Percentiles rank a stretch among this genome's conserved stretches.
Evolutionary conservation across 1,140 invertebrate genomes (phyloP).

Genomic region (Ceratina calcarata): DNA sequence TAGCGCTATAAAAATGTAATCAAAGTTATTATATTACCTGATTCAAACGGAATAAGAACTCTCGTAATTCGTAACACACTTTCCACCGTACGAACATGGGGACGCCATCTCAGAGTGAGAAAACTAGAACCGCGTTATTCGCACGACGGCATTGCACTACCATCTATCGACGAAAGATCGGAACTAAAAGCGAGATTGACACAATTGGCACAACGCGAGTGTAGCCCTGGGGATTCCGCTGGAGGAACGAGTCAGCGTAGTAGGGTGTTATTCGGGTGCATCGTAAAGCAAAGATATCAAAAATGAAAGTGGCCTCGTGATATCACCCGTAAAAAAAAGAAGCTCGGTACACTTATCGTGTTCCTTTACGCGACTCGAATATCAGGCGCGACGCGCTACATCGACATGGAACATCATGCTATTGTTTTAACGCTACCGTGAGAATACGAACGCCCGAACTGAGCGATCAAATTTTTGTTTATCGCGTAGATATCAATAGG

Average conservation of each 20-base stretch:
- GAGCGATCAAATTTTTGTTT: conserved; percentile 34
- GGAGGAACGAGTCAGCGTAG: conserved; percentile 11
- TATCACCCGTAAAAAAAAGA: background rate
- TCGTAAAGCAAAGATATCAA: conserved; percentile 31
- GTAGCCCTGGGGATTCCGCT: conserved; percentile 45
- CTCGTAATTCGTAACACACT: too few relatives aligned
- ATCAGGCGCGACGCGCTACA: background rate
- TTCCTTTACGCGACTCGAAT: background rate
- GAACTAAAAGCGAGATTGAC: conserved; percentile 24
- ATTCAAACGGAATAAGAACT: too few relatives aligned
- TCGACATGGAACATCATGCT: conserved; percentile 30
- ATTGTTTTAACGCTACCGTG: conserved; percentile 22
- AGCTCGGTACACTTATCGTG: background rate
- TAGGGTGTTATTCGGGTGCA: conserved; percentile 28
- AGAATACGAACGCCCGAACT: conserved; percentile 1
- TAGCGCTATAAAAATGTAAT: too few relatives aligned
- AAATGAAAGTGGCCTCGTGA: conserved; percentile 42
- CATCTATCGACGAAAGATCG: background rate
- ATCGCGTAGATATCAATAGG: background rate
- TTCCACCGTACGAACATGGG: too few relatives aligned
- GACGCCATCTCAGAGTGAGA: background rate
- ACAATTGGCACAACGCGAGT: conserved; percentile 46
- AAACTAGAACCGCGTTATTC: background rate
- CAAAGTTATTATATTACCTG: too few relatives aligned
- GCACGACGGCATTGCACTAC: background rate